Evolutionary conservation across 2,797 vertebrate species (phyloP).

Genomic region (Labroides dimidiatus): DNA sequence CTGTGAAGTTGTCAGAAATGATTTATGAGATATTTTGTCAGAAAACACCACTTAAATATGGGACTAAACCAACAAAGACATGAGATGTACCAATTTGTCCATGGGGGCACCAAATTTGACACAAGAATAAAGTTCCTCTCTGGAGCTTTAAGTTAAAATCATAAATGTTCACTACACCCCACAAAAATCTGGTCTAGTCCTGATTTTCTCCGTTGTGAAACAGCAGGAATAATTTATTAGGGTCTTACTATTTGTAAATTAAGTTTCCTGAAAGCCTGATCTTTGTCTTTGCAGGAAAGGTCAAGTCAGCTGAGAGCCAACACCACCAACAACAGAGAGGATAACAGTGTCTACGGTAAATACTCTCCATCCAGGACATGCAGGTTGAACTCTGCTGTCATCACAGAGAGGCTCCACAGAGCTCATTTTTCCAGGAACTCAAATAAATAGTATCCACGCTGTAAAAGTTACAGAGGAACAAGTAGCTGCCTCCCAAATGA

Average conservation of each 20-base stretch:
- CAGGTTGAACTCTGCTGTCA: conserved; percentile 35
- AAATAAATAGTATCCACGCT: conserved; percentile 8
- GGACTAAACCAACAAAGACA: too few relatives aligned
- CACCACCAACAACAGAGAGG: conserved; percentile 59
- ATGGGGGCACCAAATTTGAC: too few relatives aligned
- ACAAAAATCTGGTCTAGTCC: too few relatives aligned
- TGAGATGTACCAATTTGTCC: too few relatives aligned
- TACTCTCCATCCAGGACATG: conserved; percentile 23
- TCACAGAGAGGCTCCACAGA: conserved; percentile 27
- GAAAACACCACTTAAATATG: too few relatives aligned
- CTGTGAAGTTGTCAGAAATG: too few relatives aligned
- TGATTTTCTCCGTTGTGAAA: too few relatives aligned
- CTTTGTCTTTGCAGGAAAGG: conserved; percentile 71
- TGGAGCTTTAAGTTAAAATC: too few relatives aligned
- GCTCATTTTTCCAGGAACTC: conserved; percentile 20
- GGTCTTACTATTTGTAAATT: conserved; percentile 10
- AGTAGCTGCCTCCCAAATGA: conserved; percentile 27
- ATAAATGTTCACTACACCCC: too few relatives aligned
- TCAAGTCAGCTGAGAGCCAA: conserved; percentile 67
- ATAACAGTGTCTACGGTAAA: conserved; percentile 81
- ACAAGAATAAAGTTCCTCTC: too few relatives aligned
- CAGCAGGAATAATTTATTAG: too few relatives aligned
- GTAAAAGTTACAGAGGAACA: conserved; percentile 3
- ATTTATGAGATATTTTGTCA: too few relatives aligned
- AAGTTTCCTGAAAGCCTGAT: conserved; percentile 11